These are phyloP conservation scores for Pocillopora damicornis DNA, from an alignment of 64 coral and sea anemone species.

Conservation along the genomic window DNA sequence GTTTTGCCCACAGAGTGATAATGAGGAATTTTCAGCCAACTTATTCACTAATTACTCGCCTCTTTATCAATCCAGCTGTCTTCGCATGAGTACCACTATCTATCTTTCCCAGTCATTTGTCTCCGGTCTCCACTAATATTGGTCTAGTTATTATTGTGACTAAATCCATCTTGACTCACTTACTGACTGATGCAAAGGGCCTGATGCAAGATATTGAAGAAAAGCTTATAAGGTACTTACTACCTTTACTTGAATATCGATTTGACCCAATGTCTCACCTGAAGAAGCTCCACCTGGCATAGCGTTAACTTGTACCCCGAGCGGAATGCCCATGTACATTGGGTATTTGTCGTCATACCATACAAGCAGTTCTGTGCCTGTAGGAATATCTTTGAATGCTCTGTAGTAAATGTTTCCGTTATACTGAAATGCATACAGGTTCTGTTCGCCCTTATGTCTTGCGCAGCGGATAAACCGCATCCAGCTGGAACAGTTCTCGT, in stretches of 20 bases:
- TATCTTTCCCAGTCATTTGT: too few species aligned
- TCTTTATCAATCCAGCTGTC: background rate
- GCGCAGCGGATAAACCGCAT: conserved; percentile 84
- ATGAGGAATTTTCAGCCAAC: background rate
- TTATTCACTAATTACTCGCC: background rate
- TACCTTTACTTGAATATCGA: too few species aligned
- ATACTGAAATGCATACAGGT: conserved; percentile 67
- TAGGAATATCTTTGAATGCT: conserved; percentile 63
- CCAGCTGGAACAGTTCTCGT: conserved; percentile 73
- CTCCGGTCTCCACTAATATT: too few species aligned
- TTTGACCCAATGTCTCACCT: background rate
- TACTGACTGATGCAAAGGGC: background rate
- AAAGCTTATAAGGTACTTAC: too few species aligned
- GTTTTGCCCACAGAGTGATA: background rate
- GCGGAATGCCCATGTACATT: conserved; percentile 63
- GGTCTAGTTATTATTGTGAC: too few species aligned
- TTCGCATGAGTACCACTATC: background rate
- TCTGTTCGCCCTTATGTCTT: conserved; percentile 56
- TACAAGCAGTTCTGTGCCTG: conserved; percentile 61
- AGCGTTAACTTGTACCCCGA: conserved; percentile 34
- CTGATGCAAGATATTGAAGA: too few species aligned
- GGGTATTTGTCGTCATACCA: conserved; percentile 83
- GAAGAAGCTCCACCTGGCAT: background rate
- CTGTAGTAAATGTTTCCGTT: conserved; percentile 70
- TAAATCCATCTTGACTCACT: background rate